A percentile compares a stretch with the other conserved stretches of the same genome.
These are phyloP conservation scores for Stercorarius parasiticus DNA, from an alignment of 2,113 vertebrate genomes.

Conservation along the genomic window DNA sequence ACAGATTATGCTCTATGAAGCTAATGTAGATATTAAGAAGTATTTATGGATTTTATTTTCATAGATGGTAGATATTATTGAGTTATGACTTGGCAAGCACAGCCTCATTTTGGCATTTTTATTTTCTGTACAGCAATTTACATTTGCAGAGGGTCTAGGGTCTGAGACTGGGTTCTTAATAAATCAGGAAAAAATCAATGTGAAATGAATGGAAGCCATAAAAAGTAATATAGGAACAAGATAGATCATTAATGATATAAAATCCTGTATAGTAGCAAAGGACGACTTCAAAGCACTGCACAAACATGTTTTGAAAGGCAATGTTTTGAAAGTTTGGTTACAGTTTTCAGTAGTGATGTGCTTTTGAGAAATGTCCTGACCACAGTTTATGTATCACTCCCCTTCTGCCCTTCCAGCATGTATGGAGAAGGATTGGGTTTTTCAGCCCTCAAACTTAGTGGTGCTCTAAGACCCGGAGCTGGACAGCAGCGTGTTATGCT, in stretches of 20 bases:
- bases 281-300: background rate
- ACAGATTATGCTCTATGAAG: background rate
- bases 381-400: background rate
- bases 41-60: conserved; percentile 60
- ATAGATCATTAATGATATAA: conserved; percentile 37
- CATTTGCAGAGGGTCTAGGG: conserved; percentile 15
- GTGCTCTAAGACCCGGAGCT: background rate
- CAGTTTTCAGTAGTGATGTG: background rate
- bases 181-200: conserved; percentile 55
- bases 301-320: background rate
- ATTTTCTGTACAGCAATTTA: conserved; percentile 45
- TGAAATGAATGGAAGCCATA: conserved; percentile 24
- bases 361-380: background rate
- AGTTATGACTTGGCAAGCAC: conserved; percentile 42
- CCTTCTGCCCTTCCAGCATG: background rate
- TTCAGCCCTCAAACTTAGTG: background rate
- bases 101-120: conserved; percentile 54
- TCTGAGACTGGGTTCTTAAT: conserved; percentile 25
- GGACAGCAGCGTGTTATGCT: background rate
- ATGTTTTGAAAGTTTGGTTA: background rate
- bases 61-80: conserved; percentile 24
- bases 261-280: background rate
- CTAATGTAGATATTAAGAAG: conserved; percentile 20
- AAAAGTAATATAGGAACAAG: conserved; percentile 35
- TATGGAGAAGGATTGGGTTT: background rate